Evolutionary conservation across 1,140 invertebrate species (phyloP).

Genomic region (Trialeurodes vaporariorum): DNA sequence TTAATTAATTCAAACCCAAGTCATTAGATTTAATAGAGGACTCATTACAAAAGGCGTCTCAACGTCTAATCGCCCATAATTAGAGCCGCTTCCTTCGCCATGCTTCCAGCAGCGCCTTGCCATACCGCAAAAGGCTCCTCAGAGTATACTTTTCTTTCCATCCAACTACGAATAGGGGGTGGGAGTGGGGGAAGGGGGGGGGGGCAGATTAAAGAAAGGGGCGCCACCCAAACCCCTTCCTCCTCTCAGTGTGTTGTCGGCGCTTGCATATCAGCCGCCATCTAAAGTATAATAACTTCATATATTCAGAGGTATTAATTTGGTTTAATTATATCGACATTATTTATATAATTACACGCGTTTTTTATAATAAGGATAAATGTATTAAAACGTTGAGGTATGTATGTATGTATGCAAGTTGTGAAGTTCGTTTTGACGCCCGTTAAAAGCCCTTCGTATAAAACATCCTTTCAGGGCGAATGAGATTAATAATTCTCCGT

Average conservation of each 20-base stretch:
- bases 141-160: too few relatives aligned
- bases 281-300: background rate
- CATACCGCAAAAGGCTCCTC: too few relatives aligned
- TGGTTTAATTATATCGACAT: background rate
- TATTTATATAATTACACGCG: background rate
- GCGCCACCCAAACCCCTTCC: background rate
- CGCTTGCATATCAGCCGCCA: too few relatives aligned
- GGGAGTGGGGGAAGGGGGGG: slow-evolving; percentile 3
- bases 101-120: background rate
- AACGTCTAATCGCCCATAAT: background rate
- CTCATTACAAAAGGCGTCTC: background rate
- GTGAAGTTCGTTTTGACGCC: too few relatives aligned
- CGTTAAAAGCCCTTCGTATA: background rate
- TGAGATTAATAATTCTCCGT: background rate
- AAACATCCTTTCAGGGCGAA: too few relatives aligned
- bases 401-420: too few relatives aligned
- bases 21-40: background rate
- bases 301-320: background rate
- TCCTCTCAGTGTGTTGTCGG: background rate
- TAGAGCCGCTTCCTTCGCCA: background rate
- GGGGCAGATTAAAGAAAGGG: slow-evolving; percentile 6
- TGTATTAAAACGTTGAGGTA: too few relatives aligned
- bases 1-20: slow-evolving; percentile 1
- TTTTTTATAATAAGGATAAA: background rate
- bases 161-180: too few relatives aligned